A percentile compares a stretch with the other conserved stretches of the same genome.
Evolutionary conservation across 1,140 invertebrate species (phyloP).

Genomic region (Cotesia chilonis): DNA sequence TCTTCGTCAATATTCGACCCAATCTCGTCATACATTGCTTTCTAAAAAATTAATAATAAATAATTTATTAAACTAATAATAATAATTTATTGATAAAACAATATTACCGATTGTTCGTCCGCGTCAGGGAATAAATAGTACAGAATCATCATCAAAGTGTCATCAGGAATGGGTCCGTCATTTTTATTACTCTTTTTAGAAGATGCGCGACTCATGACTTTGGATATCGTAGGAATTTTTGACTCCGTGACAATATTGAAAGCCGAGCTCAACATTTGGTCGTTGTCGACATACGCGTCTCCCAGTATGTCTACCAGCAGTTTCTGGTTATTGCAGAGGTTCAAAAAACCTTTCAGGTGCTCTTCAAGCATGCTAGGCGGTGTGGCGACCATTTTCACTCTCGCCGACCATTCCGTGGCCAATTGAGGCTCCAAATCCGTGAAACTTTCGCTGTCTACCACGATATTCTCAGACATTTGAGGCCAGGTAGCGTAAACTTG

Average conservation of each 20-base stretch:
- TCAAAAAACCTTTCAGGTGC: slow-evolving; percentile 69
- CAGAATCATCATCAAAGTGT: slow-evolving; percentile 79
- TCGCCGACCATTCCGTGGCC: slow-evolving; percentile 82
- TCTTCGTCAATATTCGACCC: slow-evolving; percentile 54
- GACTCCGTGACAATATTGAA: slow-evolving; percentile 69
- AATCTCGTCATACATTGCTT: slow-evolving; percentile 55
- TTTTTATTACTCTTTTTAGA: slow-evolving; percentile 63
- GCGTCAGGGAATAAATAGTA: slow-evolving; percentile 92
- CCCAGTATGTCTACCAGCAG: slow-evolving; percentile 70
- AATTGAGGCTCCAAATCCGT: slow-evolving; percentile 87
- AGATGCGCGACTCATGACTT: slow-evolving; percentile 60
- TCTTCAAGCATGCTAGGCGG: slow-evolving; percentile 75
- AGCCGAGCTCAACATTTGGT: slow-evolving; percentile 58
- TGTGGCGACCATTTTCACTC: slow-evolving; percentile 69
- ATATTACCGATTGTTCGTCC: slow-evolving; percentile 69
- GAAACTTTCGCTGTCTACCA: slow-evolving; percentile 87
- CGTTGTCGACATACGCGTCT: slow-evolving; percentile 58
- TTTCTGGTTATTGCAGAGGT: slow-evolving; percentile 62
- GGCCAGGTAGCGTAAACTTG: slow-evolving; percentile 89
- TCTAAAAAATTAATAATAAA: slow-evolving; percentile 47
- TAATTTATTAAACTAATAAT: neutral
- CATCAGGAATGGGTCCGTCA: slow-evolving; percentile 79
- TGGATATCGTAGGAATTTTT: slow-evolving; percentile 68
- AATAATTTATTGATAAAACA: slow-evolving; percentile 15
- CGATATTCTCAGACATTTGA: slow-evolving; percentile 82